Base-by-base conservation (phyloP, 2,797 vertebrate species). In the Meda fulgida region DNA sequence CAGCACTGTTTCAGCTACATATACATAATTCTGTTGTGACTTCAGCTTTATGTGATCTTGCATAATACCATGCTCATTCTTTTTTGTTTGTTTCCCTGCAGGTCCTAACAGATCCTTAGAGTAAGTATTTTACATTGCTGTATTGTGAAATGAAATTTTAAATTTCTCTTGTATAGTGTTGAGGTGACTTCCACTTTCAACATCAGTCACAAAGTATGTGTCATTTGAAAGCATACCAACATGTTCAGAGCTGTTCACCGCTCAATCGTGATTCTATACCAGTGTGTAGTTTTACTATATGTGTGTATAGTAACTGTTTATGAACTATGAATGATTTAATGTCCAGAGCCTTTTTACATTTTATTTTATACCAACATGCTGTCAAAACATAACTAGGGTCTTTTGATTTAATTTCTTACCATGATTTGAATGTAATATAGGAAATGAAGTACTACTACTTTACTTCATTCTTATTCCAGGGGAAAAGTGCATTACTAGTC, bases 101-200 rank as follows among this genome's bases (percentile, higher is more conserved):
- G 95, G 94, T 86, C 84, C 78, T 3, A 89, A 83, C 80, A 86
- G 91, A 88, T 88, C 87, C 23, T 91, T 92, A n/a, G 93, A 94
- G 95, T 96, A 80, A 95, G 95, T 96, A 90, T 66, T 73, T 84
- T 14, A 40, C 2, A 60, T 40, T 80, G 16, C 19, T 84, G 26
- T 1, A 46, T 66, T 71, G 60, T 76, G 43, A 21, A 58, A 6
- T 79, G 34, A 5, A 55, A 5, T 55, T 23, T 34, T 16, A 67
- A 65, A 66, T 77, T 5, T 55, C 34, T 72, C 14, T 83, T 9
- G 4, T 29, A n/a, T 67, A 4, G 6, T 16, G 26, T 46, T 53
- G 18, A 71, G 13, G 53, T 78, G 72, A 73, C 53, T 72, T 76
- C 2, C 4, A 81, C 31, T 29, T 67, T 60, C 14, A 51, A 7